Conservation (phyloP, 2,888 invertebrate genomes). For the Pachycephus smyrnensis region DNA sequence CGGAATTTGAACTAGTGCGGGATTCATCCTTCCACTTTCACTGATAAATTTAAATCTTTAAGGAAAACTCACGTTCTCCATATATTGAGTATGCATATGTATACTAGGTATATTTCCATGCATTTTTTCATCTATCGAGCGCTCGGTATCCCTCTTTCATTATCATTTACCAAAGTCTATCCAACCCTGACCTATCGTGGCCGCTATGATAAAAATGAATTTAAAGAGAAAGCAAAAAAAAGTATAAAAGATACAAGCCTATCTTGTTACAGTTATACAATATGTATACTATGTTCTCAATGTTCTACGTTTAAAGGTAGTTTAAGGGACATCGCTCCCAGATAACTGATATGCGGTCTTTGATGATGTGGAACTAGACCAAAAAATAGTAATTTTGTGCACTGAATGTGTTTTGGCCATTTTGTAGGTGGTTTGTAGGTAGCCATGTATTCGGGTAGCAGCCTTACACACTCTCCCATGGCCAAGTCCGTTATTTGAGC, state of each 20-base stretch:
- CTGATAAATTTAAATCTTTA: neutral
- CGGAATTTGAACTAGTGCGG: neutral
- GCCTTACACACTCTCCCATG: neutral
- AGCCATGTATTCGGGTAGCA: neutral
- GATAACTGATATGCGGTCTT: neutral
- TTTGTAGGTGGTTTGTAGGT: neutral
- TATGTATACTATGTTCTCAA: neutral
- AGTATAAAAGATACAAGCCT: neutral
- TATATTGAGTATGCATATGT: too few relatives aligned
- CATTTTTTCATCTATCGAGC: too few relatives aligned
- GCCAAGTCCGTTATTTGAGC: neutral
- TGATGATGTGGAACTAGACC: neutral
- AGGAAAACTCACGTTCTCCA: neutral
- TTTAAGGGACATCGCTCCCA: neutral
- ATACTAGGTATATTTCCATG: too few relatives aligned
- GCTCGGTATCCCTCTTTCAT: neutral
- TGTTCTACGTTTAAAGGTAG: neutral
- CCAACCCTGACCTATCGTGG: neutral
- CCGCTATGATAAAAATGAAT: neutral
- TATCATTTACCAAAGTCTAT: neutral
- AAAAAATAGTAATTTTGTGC: neutral
- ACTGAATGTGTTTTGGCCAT: neutral
- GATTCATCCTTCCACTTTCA: neutral
- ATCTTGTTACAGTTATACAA: neutral
- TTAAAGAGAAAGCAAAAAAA: neutral